Evolutionary conservation across 2,797 vertebrate genomes (phyloP).

Genomic region (Spea hammondii): DNA sequence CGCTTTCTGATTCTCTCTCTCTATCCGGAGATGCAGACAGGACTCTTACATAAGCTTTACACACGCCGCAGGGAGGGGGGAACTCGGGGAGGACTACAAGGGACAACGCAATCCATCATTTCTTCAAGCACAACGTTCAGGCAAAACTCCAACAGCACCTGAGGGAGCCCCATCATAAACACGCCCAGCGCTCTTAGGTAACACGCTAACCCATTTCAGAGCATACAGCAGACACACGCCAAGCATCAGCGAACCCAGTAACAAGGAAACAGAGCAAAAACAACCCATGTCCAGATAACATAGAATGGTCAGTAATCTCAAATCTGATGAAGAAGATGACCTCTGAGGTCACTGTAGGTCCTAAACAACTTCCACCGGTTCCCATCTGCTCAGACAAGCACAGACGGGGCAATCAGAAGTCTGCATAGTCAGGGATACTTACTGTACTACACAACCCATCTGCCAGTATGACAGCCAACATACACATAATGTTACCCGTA

Average conservation of each 20-base stretch:
- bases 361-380: no score
- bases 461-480: no score
- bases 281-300: neutral
- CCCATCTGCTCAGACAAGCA: no score
- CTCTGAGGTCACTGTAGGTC: no score
- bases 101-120: constrained; percentile 32
- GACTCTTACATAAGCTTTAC: constrained; percentile 28
- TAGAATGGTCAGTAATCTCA: no score
- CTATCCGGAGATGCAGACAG: neutral
- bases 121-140: neutral
- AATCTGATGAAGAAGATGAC: no score
- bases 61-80: constrained; percentile 20
- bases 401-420: no score
- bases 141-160: constrained; percentile 8
- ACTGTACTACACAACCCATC: no score
- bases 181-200: constrained; percentile 13
- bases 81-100: neutral
- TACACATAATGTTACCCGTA: no score
- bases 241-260: no score
- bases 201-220: neutral
- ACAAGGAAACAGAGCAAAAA: neutral
- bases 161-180: neutral
- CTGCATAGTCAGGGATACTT: no score
- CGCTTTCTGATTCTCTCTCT: neutral
- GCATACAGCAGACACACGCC: neutral